Evolutionary conservation across 2,113 vertebrate genomes (phyloP).

Genomic region (zebrafish (Danio rerio)): DNA sequence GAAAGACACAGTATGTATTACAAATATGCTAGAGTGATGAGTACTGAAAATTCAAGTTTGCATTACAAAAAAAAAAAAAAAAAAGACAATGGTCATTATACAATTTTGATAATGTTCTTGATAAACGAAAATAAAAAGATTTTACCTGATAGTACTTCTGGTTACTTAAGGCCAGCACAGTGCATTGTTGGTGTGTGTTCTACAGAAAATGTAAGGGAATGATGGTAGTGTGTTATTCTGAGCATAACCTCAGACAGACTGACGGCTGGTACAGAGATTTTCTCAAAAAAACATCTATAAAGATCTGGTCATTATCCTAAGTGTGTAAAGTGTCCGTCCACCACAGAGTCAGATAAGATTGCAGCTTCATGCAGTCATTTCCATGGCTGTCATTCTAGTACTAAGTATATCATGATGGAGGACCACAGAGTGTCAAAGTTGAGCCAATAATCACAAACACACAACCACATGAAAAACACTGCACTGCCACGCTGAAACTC

Average conservation of each 20-base stretch:
- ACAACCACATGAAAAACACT: constrained; percentile 34
- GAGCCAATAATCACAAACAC: constrained; percentile 31
- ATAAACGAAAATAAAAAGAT: no score
- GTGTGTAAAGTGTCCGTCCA: constrained; percentile 22
- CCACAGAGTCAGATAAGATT: constrained; percentile 34
- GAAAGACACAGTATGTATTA: no score
- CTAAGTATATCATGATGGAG: constrained; percentile 39
- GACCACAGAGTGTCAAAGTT: constrained; percentile 23
- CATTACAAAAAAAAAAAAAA: no score
- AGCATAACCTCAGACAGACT: constrained; percentile 14
- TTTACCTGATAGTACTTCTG: background rate
- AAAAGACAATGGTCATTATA: no score
- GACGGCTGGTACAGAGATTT: constrained; percentile 16
- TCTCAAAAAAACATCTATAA: background rate
- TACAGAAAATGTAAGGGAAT: background rate
- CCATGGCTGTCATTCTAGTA: constrained; percentile 2
- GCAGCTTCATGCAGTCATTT: constrained; percentile 26
- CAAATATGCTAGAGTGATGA: no score
- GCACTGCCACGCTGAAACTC: constrained; percentile 16
- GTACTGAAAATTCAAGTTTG: no score
- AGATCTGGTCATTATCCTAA: constrained; percentile 17
- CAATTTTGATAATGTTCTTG: no score
- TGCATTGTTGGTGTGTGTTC: background rate
- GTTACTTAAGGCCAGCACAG: background rate
- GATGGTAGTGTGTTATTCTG: constrained; percentile 4